Conservation (phyloP, 2,888 invertebrate genomes). For the Ophioninae sp. region DNA sequence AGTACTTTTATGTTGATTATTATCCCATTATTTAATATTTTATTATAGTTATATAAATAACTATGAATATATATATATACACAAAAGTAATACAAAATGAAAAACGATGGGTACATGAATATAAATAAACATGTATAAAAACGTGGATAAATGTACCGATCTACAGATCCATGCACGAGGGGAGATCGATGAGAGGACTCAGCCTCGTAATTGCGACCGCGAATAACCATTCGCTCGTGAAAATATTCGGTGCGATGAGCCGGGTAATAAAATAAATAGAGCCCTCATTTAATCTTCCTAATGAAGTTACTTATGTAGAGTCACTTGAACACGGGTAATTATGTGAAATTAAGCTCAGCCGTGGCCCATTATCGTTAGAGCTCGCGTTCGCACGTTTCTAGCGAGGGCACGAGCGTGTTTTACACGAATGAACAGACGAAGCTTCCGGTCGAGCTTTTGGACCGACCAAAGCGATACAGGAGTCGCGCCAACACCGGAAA, state of each 20-base stretch:
- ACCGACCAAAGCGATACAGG: not conserved
- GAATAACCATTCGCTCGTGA: not conserved
- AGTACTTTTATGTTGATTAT: too few relatives aligned
- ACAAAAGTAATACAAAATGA: too few relatives aligned
- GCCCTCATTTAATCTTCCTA: not conserved
- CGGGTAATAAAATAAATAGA: not conserved
- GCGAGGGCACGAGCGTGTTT: not conserved
- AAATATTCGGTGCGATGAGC: not conserved
- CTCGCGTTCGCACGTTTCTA: constrained; percentile 61
- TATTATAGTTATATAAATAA: too few relatives aligned
- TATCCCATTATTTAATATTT: too few relatives aligned
- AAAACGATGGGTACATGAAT: too few relatives aligned
- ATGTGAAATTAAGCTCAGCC: constrained; percentile 58
- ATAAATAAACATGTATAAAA: too few relatives aligned
- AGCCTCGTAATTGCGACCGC: not conserved
- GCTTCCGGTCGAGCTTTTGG: constrained; percentile 29
- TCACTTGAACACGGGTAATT: constrained; percentile 42
- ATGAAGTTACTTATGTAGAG: constrained; percentile 12
- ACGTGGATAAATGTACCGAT: too few relatives aligned
- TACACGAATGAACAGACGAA: constrained; percentile 10
- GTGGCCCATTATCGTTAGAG: constrained; percentile 63
- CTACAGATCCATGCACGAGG: too few relatives aligned
- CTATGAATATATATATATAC: too few relatives aligned
- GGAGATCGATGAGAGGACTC: too few relatives aligned
- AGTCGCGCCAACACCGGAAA: not conserved